Evolutionary conservation across 37 sponge, comb jelly and placozoan genomes (phyloP), one percentile per base, ranked within the genome.

Genomic region (Chondrilla cf. caribensis): DNA sequence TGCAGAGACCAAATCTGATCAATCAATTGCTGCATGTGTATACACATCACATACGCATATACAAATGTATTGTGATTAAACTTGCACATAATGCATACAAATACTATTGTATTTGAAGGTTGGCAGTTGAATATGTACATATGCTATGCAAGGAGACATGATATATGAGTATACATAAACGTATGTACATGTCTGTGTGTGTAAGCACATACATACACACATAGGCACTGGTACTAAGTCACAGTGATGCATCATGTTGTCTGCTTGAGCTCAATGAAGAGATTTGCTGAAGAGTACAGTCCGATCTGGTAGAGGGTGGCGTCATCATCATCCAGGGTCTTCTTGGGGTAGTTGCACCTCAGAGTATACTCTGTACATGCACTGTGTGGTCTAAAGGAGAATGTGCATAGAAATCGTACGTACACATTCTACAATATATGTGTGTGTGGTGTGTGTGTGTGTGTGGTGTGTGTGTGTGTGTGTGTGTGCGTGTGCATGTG

Each of bases 251-350:
- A 47, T 47, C 51, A 47, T 47, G 9, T 47, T 47, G 51, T 47
- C 25, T 55, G 25, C 70, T 43, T 22, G 38, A 43, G 76, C 19
- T 73, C 76, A 73, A 92, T 79, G 76, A 81, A 78, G 15, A 92
- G 58, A 39, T 70, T 88, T n/a, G 86, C 86, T 51, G 57, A 82
- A 18, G 93, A 83, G 17, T 72, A 32, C 17, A 93, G 82, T 5
- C 90, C 90, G 76, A 83, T 72, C 26, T 86, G 55, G 32, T 40
- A 21, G 8, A 93, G 79, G 2, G 90, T 84, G 41, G 80, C 82
- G 0, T 62, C 4, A 32, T 57, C 73, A 36, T 93, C 81, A 73
- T n/a, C 51, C 43, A 80, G 43, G 25, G 40, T 22, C 1, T 43
- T 19, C 44, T 40, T 38, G 76, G 76, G 76, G 40, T 73, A 73